Evolutionary conservation across 1,140 invertebrate species (phyloP), one percentile per base, ranked within the genome.

Genomic region (Cepaea nemoralis): DNA sequence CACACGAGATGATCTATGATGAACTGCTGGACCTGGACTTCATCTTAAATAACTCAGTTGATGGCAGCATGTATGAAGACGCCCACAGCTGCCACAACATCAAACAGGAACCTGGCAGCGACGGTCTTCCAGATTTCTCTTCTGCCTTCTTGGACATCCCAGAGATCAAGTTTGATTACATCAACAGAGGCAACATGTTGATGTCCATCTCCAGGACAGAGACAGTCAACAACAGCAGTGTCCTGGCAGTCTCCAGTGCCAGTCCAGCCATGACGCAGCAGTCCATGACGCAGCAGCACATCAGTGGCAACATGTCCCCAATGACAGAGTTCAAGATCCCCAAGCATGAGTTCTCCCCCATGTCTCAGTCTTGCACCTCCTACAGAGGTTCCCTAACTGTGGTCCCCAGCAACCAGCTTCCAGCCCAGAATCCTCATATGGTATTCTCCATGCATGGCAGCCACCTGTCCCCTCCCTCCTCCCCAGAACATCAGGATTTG

Each of bases 391-490:
- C 81, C 31, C 82, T 85, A 80, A 88, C 84, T 77, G 86, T 86
- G 75, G 85, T 87, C 66, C 83, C 87, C 39, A 75, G 83, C 0
- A 83, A 63, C 42, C 82, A 85, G 69, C 45, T 85, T 24, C 83
- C 82, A 33, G 82, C 73, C 45, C 86, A 87, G 45, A 87, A 86
- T 82, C 86, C 85, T 81, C 69, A 80, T 87, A 92, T 88, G 82
- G 16, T 50, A 0, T 55, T 71, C 45, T 45, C 66, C 1, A 12
- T 71, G 40, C 45, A 48, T 35, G 31, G 14, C 33, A 73, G 33
- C 78, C 92, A 93, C 84, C 91, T 93, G 80, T 93, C 93, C 1
- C 93, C 93, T 22, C 93, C 93, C 6, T 92, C 92, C 31, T 93
- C 92, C 70, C 93, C 93, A 27, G 92, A 93, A 77, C 89, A 89